Percentiles rank a stretch among this genome's conserved stretches.
These are phyloP conservation scores for Athetis lepigone DNA, from an alignment of 2,888 invertebrate species.

Conservation along the genomic window DNA sequence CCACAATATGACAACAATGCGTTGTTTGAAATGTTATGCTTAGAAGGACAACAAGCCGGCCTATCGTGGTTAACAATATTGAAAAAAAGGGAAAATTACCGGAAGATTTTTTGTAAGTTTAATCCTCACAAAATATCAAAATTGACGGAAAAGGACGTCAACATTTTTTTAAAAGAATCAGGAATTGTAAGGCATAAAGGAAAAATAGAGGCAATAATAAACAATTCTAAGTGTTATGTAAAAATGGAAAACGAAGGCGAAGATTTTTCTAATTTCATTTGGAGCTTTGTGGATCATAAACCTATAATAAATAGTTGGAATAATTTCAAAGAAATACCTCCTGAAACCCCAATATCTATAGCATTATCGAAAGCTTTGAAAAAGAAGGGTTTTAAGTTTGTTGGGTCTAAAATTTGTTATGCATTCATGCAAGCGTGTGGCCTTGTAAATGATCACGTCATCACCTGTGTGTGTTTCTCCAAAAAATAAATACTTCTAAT, in stretches of 20 bases:
- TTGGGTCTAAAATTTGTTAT: constrained; percentile 84
- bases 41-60: constrained; percentile 87
- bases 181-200: constrained; percentile 79
- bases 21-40: constrained; percentile 85
- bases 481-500: constrained; percentile 4
- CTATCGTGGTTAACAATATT: constrained; percentile 85
- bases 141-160: constrained; percentile 70
- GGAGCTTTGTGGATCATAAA: constrained; percentile 80
- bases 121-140: constrained; percentile 74
- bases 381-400: constrained; percentile 80
- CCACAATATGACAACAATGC: constrained; percentile 73
- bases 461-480: constrained; percentile 68
- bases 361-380: constrained; percentile 79
- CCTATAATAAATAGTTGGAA: constrained; percentile 79
- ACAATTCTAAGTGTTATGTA: constrained; percentile 80
- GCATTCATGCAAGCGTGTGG: constrained; percentile 88
- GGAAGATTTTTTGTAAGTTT: constrained; percentile 76
- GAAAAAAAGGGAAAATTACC: constrained; percentile 81
- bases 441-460: constrained; percentile 82
- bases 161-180: constrained; percentile 65
- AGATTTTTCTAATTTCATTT: constrained; percentile 80
- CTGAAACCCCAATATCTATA: constrained; percentile 72
- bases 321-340: constrained; percentile 73
- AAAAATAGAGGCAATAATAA: constrained; percentile 81
- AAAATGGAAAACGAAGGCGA: constrained; percentile 77